phyloP scores from a whole-genome alignment of 2,797 vertebrate species.

The Melanotaenia parkinsoni region DNA sequence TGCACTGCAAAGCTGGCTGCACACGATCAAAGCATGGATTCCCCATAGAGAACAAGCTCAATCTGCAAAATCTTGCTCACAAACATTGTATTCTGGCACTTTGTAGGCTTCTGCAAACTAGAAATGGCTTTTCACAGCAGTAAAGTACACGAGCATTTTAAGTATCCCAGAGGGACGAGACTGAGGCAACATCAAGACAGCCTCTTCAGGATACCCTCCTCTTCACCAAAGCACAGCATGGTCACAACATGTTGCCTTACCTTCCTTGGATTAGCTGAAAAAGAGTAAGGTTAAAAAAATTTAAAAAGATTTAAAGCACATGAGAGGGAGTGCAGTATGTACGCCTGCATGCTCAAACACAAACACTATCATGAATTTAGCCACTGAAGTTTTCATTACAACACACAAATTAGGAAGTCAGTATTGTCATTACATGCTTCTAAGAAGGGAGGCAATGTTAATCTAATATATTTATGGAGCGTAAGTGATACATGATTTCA shows the following conservation, averaged over 20 bases:
- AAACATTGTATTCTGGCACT: not conserved
- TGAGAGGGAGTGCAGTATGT: not conserved
- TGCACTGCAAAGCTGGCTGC: too few relatives aligned
- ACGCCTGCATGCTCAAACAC: conserved; percentile 11
- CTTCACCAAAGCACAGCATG: not conserved
- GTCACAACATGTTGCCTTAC: not conserved
- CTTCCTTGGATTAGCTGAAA: not conserved
- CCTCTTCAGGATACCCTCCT: not conserved
- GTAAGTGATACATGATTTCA: conserved; percentile 33
- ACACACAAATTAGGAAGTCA: conserved; percentile 32
- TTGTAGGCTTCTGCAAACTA: not conserved
- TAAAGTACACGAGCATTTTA: not conserved
- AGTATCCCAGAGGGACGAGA: not conserved
- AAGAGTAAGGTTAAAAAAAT: too few relatives aligned
- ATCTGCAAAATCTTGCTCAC: not conserved
- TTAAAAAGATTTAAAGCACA: too few relatives aligned
- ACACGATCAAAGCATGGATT: not conserved
- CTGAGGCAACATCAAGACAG: not conserved
- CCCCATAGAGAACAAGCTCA: not conserved
- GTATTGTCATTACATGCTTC: conserved; percentile 27
- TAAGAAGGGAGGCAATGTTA: conserved; percentile 10
- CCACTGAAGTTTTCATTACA: conserved; percentile 26
- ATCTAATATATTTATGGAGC: conserved; percentile 34
- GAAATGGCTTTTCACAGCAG: conserved; percentile 1
- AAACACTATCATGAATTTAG: not conserved